Percentiles rank a stretch among this genome's conserved stretches.
These are phyloP conservation scores for Parotocinclus haroldoi DNA, from an alignment of 2,797 vertebrate species.

Conservation along the genomic window DNA sequence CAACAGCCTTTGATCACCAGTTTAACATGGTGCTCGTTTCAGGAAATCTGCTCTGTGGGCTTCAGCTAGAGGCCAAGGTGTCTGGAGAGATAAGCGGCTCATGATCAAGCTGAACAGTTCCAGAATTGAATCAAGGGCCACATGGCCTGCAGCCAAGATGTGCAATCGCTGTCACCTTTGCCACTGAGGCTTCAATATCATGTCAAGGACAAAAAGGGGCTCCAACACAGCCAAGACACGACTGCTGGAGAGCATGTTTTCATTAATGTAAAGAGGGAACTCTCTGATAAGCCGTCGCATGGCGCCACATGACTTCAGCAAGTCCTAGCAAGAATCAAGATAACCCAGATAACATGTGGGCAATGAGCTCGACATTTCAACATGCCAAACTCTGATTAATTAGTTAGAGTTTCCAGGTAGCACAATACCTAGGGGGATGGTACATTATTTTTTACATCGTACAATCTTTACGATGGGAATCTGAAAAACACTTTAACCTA, in stretches of 20 bases:
- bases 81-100: slow-evolving; percentile 43
- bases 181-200: slow-evolving; percentile 2
- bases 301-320: too few species aligned
- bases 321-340: too few species aligned
- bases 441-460: too few species aligned
- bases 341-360: too few species aligned
- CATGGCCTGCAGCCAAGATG: slow-evolving; percentile 27
- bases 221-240: slow-evolving; percentile 8
- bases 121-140: slow-evolving; percentile 33
- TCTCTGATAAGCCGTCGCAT: too few species aligned
- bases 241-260: neutral
- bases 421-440: too few species aligned
- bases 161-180: slow-evolving; percentile 6
- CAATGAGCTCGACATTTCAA: too few species aligned
- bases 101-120: slow-evolving; percentile 34
- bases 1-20: slow-evolving; percentile 38
- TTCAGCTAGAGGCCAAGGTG: slow-evolving; percentile 45
- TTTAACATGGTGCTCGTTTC: slow-evolving; percentile 33
- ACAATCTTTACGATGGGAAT: too few species aligned
- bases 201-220: slow-evolving; percentile 21
- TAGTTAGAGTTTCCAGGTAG: too few species aligned
- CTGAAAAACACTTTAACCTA: too few species aligned
- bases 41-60: slow-evolving; percentile 23
- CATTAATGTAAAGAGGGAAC: slow-evolving; percentile 5
- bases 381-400: too few species aligned